Evolutionary conservation across 2,888 invertebrate species (phyloP), one percentile per base, ranked within the genome.

Genomic region (Sisyra nigra): DNA sequence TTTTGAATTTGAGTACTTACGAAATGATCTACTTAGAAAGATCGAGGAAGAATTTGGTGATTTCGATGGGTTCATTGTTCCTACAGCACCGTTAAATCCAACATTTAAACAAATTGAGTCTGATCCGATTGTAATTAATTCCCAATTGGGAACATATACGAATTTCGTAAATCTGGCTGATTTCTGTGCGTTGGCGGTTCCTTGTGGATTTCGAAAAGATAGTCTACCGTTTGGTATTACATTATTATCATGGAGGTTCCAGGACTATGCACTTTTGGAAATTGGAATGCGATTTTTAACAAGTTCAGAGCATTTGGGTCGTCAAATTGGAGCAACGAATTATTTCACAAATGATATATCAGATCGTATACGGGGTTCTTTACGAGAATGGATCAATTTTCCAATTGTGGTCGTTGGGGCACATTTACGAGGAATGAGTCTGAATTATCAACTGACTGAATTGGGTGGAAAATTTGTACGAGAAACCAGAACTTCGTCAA

Each of bases 161-260:
- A 37, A 37, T 37, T 37, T 37, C 6, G 37, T 37, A 17, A 37
- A 37, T 37, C 18, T 37, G n/a, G 17, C 6, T 11, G 37, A 37
- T 11, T 18, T 37, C n/a, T 19, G 15, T 37, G 37, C 37, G 1
- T 19, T 37, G 19, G 37, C 37, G 4, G 18, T 37, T 10, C 37
- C 37, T 2, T 17, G 18, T 3, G 37, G 37, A 19, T 37, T 37
- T 19, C 37, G 37, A 9, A 18, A 11, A 2, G 37, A 37, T 37
- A 37, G 19, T 37, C 18, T 37, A 37, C 37, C 37, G 6, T 37
- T 37, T 19, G 37, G 37, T 18, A 37, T 37, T 9, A 37, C 37
- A 19, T 37, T 37, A 18, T 19, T 15, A 15, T 37, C 37, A 10
- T 11, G n/a, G 19, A 37, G 18, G 19, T 37, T 37, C 19, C 6